A percentile compares a stretch with the other conserved stretches of the same genome.
Evolutionary conservation across 2,888 invertebrate genomes (phyloP).

Genomic region (Cremastinae sp.): DNA sequence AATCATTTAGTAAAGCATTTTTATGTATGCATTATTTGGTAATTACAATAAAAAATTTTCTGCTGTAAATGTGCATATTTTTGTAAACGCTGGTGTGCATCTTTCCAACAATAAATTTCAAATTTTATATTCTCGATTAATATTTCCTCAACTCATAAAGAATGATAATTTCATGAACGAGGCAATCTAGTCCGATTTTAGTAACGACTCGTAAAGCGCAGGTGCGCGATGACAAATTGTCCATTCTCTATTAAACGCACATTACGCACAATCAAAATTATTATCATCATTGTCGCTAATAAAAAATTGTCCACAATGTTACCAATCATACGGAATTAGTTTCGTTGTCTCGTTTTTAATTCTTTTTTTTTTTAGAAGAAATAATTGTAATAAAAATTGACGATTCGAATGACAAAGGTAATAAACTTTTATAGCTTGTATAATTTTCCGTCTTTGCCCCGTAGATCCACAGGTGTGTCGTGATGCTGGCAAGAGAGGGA

Average conservation of each 20-base stretch:
- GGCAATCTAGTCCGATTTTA: neutral
- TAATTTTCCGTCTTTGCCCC: conserved; percentile 18
- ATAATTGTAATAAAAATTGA: conserved; percentile 16
- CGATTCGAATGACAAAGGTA: conserved; percentile 40
- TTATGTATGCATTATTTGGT: too few species aligned
- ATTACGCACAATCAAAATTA: neutral
- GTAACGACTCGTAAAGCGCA: conserved; percentile 22
- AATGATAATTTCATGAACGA: too few species aligned
- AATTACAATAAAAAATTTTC: too few species aligned
- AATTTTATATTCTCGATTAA: too few species aligned
- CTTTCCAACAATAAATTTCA: too few species aligned
- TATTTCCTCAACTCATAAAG: too few species aligned
- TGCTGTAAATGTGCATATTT: too few species aligned
- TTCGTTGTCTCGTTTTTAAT: neutral
- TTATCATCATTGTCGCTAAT: conserved; percentile 10
- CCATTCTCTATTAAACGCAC: conserved; percentile 26
- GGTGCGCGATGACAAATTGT: conserved; percentile 50
- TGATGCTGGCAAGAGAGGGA: conserved; percentile 14
- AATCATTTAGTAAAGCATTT: too few species aligned
- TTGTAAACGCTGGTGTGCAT: too few species aligned
- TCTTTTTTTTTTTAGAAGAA: conserved; percentile 10
- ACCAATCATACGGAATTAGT: neutral
- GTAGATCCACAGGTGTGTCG: conserved; percentile 55
- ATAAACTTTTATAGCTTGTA: conserved; percentile 46
- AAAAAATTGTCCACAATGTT: conserved; percentile 34